Evolutionary conservation across 2,888 invertebrate species (phyloP), one percentile per base, ranked within the genome.

Genomic region (Tenthredo distinguenda): DNA sequence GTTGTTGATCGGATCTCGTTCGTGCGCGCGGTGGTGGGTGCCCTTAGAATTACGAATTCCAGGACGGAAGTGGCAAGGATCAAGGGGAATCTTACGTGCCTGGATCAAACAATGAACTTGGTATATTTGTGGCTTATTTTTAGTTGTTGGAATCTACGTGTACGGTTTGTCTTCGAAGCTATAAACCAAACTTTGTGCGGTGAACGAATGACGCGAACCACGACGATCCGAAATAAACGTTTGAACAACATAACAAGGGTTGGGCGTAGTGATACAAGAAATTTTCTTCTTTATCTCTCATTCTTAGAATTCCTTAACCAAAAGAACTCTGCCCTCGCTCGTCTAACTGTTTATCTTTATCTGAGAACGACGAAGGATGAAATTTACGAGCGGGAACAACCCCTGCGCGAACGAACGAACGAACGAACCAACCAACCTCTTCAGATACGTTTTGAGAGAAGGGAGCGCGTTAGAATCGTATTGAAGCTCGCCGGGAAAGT

Each of bases 21-120:
- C 55, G 9, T 43, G 77, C 26, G 12, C 4, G 47, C 47, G 3
- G 47, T 15, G 40, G 43, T 12, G 31, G 77, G 18, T 9, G 40
- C 40, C 62, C 81, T 81, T 62, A 18, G 62, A 26, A 81, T 81
- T 62, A 81, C 81, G 81, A 81, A 81, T 81, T 81, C 81, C 58
- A 81, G 15, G 40, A 62, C 81, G 81, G 81, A 81, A 37, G 81
- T 62, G 58, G 81, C 58, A 62, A 40, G 62, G 81, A 81, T 81
- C 81, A 81, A 62, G 81, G 21, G 12, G 21, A 62, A 62, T 81
- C 58, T 81, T 62, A 81, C 81, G 81, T 81, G 81, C 81, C 40
- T 58, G 58, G 62, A 81, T 81, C 62, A 34, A 81, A 81, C 62
- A 81, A 81, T 81, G 81, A 31, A 77, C 77, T 77, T 10, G 37